Conservation (phyloP, 2,797 vertebrate species). For the Stomatorhinus walkeri region DNA sequence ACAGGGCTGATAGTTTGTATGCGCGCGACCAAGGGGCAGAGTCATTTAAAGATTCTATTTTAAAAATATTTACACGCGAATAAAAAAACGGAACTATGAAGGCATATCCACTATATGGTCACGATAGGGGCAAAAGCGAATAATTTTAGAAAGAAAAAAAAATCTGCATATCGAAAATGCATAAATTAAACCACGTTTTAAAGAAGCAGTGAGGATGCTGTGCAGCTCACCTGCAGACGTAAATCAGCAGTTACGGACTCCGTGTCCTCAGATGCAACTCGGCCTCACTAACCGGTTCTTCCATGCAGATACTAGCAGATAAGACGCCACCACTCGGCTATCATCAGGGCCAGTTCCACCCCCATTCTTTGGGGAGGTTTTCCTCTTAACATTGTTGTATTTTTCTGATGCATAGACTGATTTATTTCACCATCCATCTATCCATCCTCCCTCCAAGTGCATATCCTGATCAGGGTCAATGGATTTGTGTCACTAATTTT, state of each 20-base stretch:
- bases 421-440: background rate
- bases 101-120: background rate
- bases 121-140: background rate
- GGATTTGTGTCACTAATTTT: background rate
- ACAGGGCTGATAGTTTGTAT: slow-evolving; percentile 7
- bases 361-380: background rate
- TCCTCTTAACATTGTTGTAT: background rate
- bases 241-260: background rate
- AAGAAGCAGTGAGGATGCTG: background rate
- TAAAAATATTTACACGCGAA: background rate
- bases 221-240: background rate
- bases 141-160: background rate
- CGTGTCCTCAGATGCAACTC: background rate
- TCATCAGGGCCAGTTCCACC: background rate
- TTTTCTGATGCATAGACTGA: background rate
- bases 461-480: background rate
- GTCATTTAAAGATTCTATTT: background rate
- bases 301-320: background rate
- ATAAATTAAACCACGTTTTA: background rate
- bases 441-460: background rate
- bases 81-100: background rate
- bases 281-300: background rate
- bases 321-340: background rate
- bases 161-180: background rate
- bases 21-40: background rate